A percentile compares a stretch with the other conserved stretches of the same genome.
These are phyloP conservation scores for Formica exsecta DNA, from an alignment of 1,140 invertebrate genomes.

Conservation along the genomic window DNA sequence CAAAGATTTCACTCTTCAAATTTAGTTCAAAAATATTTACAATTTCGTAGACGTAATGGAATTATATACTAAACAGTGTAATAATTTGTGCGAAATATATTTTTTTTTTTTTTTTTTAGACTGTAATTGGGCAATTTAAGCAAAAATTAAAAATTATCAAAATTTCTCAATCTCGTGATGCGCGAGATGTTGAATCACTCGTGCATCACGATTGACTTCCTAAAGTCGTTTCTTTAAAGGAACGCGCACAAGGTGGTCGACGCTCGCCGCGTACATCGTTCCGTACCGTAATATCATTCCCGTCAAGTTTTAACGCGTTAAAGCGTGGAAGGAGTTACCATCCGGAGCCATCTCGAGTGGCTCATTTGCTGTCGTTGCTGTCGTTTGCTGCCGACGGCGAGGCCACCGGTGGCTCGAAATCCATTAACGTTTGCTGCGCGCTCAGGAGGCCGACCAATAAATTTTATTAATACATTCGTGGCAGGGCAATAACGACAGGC, in stretches of 20 bases:
- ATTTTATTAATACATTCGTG: slow-evolving; percentile 85
- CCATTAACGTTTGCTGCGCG: slow-evolving; percentile 81
- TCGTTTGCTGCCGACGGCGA: slow-evolving; percentile 73
- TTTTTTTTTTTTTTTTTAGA: neutral
- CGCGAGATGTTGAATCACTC: neutral
- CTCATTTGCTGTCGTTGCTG: slow-evolving; percentile 74
- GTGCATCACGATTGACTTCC: slow-evolving; percentile 23
- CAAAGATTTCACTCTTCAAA: neutral
- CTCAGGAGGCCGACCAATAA: slow-evolving; percentile 81
- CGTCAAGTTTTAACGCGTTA: slow-evolving; percentile 77
- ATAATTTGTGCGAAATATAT: neutral
- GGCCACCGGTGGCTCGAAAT: slow-evolving; percentile 82
- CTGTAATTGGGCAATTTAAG: neutral
- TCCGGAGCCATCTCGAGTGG: slow-evolving; percentile 69
- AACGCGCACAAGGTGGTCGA: slow-evolving; percentile 67
- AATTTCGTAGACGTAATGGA: neutral
- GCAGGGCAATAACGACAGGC: slow-evolving; percentile 80
- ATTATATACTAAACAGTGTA: neutral
- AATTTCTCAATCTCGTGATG: neutral
- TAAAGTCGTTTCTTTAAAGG: slow-evolving; percentile 13
- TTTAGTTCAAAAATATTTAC: neutral
- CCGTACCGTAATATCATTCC: slow-evolving; percentile 73
- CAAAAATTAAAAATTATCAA: neutral
- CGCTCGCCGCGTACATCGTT: slow-evolving; percentile 41
- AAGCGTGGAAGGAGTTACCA: slow-evolving; percentile 74